Percentiles rank a stretch among this genome's conserved stretches.
Conservation (phyloP, 2,888 invertebrate species). For the Idaea straminata region DNA sequence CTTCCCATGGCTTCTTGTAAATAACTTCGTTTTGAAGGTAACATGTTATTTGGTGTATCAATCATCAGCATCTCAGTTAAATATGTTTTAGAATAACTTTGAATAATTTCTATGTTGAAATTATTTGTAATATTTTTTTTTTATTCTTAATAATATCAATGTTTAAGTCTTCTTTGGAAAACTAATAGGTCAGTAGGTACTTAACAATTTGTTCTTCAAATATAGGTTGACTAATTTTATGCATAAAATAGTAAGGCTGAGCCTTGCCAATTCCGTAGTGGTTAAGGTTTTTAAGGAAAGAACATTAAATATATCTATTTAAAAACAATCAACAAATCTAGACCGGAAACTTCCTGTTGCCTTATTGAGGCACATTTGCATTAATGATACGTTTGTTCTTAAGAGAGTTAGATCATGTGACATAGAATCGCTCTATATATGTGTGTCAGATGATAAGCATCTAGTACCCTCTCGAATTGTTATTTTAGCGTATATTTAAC, state of each 20-base stretch:
- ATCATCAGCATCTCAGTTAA: neutral
- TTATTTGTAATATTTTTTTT: neutral
- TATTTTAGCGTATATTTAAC: neutral
- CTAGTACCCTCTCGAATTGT: neutral
- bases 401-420: neutral
- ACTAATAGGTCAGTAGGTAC: too few relatives aligned
- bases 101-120: neutral
- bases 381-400: neutral
- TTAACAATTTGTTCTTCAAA: too few relatives aligned
- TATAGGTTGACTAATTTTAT: too few relatives aligned
- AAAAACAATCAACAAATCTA: neutral
- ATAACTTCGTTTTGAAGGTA: neutral
- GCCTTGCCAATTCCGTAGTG: too few relatives aligned
- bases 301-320: neutral
- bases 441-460: neutral
- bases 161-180: too few relatives aligned
- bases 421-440: neutral
- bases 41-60: neutral
- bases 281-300: neutral
- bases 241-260: too few relatives aligned
- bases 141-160: too few relatives aligned
- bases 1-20: neutral
- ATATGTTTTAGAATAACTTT: neutral
- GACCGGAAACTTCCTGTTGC: constrained; percentile 1
- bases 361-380: neutral